These are phyloP conservation scores for Cheilosia vernalis DNA, from an alignment of 2,888 invertebrate genomes.

Conservation along the genomic window DNA sequence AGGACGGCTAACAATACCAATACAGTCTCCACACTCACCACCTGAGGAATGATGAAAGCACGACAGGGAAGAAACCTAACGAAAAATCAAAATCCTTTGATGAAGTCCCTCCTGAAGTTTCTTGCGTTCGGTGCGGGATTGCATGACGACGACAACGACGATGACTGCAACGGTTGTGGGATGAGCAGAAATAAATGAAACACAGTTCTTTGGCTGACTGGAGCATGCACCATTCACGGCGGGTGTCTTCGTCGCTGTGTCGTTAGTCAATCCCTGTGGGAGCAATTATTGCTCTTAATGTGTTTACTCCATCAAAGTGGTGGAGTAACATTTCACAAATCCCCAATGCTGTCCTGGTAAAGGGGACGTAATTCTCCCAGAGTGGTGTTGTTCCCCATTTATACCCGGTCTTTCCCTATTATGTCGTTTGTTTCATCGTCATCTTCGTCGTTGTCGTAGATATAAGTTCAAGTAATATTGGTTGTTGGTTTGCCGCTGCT, in stretches of 20 bases:
- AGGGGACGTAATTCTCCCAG: slow-evolving; percentile 49
- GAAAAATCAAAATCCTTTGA: slow-evolving; percentile 68
- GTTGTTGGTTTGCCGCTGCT: slow-evolving; percentile 20
- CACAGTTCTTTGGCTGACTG: slow-evolving; percentile 36
- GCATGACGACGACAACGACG: slow-evolving; percentile 7
- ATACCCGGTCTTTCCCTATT: slow-evolving; percentile 39
- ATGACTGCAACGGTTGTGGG: slow-evolving; percentile 1
- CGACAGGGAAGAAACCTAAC: slow-evolving; percentile 35
- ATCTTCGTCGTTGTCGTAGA: slow-evolving; percentile 21
- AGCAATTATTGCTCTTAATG: slow-evolving; percentile 76
- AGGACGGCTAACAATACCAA: slow-evolving; percentile 2
- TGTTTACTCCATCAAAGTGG: slow-evolving; percentile 72
- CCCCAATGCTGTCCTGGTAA: slow-evolving; percentile 61
- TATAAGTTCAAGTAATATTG: slow-evolving; percentile 31
- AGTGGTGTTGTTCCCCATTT: slow-evolving; percentile 48
- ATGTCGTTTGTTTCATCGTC: slow-evolving; percentile 24
- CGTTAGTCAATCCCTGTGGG: slow-evolving; percentile 74
- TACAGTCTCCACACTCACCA: not conserved
- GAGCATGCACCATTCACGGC: slow-evolving; percentile 25
- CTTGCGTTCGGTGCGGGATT: slow-evolving; percentile 16
- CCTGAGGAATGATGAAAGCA: slow-evolving; percentile 40
- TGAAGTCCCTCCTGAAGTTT: slow-evolving; percentile 52
- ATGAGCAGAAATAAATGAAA: slow-evolving; percentile 35
- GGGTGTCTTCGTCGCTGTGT: slow-evolving; percentile 44
- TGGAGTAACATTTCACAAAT: slow-evolving; percentile 64